These are phyloP conservation scores for Pseudochirops corinnae DNA, from an alignment of 2,797 vertebrate species.

Conservation along the genomic window DNA sequence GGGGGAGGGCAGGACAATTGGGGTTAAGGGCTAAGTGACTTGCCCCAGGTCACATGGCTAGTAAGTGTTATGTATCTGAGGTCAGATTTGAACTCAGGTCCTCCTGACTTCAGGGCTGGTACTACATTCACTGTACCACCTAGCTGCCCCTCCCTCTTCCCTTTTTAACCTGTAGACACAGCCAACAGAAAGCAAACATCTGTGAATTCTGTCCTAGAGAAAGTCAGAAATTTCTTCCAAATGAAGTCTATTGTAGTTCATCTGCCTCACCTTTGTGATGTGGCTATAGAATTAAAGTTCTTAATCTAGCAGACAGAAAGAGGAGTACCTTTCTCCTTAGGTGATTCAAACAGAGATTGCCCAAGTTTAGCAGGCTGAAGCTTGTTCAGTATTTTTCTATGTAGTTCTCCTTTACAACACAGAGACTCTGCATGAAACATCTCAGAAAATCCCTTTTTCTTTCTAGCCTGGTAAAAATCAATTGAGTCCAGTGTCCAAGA, in stretches of 20 bases:
- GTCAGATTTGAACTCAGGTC: no score
- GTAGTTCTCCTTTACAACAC: background rate
- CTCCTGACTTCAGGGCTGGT: no score
- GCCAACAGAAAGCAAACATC: background rate
- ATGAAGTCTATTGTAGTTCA: background rate
- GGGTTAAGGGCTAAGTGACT: no score
- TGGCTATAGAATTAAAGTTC: background rate
- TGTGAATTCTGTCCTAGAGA: background rate
- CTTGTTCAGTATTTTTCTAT: constrained; percentile 31
- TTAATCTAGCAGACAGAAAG: constrained; percentile 1
- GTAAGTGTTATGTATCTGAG: no score
- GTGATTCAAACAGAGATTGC: background rate
- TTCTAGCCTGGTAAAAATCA: background rate
- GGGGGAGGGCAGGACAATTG: no score
- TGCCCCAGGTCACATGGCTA: no score
- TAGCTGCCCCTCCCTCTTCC: background rate
- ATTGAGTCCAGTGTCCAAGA: background rate
- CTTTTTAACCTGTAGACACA: background rate
- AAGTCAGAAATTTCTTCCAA: background rate
- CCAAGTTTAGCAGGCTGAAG: constrained; percentile 10
- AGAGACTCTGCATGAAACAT: background rate
- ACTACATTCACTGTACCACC: no score
- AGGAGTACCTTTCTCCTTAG: background rate
- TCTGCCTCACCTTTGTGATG: background rate
- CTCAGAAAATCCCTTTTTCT: background rate